phyloP scores from a whole-genome alignment of 2,797 vertebrate species.

The Delichon dasypus region DNA sequence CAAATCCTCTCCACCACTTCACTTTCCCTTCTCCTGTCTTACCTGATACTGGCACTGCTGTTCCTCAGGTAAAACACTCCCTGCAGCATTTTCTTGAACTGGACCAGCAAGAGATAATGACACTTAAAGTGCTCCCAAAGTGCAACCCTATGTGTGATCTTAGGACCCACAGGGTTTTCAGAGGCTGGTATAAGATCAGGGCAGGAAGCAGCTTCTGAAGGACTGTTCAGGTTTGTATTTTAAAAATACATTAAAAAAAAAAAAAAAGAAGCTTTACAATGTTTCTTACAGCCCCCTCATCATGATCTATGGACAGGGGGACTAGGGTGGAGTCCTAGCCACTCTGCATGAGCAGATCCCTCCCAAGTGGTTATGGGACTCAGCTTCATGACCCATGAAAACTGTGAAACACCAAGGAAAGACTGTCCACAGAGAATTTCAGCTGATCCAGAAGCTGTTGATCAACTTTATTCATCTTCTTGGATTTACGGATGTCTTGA shows the following conservation, averaged over 20 bases:
- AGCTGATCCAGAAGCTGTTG: background rate
- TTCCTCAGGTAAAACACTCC: background rate
- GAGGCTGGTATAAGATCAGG: background rate
- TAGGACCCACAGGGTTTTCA: background rate
- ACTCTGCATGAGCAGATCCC: background rate
- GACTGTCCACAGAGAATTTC: background rate
- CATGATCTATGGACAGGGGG: background rate
- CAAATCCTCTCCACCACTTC: background rate
- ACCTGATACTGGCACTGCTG: background rate
- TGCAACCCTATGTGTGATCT: accelerated
- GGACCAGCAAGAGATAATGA: background rate
- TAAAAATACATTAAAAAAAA: background rate
- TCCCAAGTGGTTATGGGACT: background rate
- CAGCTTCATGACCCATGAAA: background rate
- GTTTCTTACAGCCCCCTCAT: background rate
- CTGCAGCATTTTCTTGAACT: background rate
- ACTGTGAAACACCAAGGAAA: background rate
- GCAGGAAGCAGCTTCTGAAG: background rate
- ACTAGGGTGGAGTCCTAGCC: background rate
- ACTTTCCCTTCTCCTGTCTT: background rate
- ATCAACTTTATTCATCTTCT: background rate
- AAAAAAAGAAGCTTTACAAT: background rate
- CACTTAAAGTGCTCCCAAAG: background rate
- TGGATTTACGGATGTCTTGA: background rate
- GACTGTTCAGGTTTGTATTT: background rate